Conservation (phyloP, 2,113 vertebrate species). For the Cervus canadensis region DNA sequence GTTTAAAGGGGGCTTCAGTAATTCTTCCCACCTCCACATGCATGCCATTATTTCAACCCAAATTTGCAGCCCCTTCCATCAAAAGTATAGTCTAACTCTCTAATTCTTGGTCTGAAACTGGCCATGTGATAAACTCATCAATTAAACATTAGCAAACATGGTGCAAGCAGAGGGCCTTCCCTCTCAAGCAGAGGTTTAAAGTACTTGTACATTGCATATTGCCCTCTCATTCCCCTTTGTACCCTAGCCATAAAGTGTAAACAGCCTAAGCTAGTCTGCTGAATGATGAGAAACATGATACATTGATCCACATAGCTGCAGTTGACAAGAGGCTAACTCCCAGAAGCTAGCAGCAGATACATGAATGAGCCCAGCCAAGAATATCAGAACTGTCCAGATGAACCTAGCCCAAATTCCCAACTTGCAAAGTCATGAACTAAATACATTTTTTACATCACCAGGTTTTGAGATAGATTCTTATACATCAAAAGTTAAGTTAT, state of each 20-base stretch:
- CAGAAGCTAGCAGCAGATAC: neutral
- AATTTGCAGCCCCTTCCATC: neutral
- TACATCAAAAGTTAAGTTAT: neutral
- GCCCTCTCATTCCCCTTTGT: neutral
- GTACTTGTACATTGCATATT: neutral
- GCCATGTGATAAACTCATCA: neutral
- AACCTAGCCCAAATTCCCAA: neutral
- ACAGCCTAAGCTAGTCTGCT: neutral
- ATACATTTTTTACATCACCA: neutral
- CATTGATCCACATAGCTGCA: neutral
- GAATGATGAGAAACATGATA: neutral
- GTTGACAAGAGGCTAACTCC: neutral
- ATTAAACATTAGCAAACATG: neutral
- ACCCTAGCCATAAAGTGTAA: neutral
- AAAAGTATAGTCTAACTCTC: neutral
- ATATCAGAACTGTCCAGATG: neutral
- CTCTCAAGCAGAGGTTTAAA: neutral
- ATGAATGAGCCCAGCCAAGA: neutral
- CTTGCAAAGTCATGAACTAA: neutral
- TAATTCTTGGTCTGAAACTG: neutral
- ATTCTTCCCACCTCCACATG: neutral
- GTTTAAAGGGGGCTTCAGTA: neutral
- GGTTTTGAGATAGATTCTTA: neutral
- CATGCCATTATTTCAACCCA: neutral
- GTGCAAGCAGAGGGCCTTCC: neutral